A percentile compares a stretch with the other conserved stretches of the same genome.
These are phyloP conservation scores for Ichneumoninae sp. DNA, from an alignment of 2,888 invertebrate genomes.

Conservation along the genomic window DNA sequence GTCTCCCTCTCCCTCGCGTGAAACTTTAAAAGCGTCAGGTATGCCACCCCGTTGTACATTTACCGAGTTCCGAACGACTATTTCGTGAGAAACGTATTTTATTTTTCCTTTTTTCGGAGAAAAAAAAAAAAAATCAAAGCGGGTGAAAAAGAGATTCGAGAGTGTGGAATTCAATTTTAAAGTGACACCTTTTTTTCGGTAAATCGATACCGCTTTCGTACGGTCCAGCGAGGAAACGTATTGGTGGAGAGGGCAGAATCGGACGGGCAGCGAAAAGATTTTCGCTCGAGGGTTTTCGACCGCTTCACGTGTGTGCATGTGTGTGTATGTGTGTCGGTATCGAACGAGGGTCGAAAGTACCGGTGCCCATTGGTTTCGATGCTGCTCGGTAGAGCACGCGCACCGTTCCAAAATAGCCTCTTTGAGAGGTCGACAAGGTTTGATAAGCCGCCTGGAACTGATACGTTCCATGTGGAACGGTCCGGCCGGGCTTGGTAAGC, in stretches of 20 bases:
- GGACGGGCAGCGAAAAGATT: slow-evolving; percentile 45
- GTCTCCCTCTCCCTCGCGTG: slow-evolving; percentile 5
- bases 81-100: slow-evolving; percentile 22
- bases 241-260: neutral
- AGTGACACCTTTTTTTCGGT: slow-evolving; percentile 1
- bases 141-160: neutral
- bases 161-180: neutral
- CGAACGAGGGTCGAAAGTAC: slow-evolving; percentile 39
- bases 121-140: neutral
- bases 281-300: slow-evolving; percentile 39
- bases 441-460: slow-evolving; percentile 69
- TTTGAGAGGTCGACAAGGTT: slow-evolving; percentile 66
- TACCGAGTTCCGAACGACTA: neutral
- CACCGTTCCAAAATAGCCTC: slow-evolving; percentile 66
- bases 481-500: slow-evolving; percentile 37
- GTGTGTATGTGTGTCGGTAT: slow-evolving; percentile 16
- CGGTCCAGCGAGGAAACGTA: slow-evolving; percentile 39
- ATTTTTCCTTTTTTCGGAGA: neutral
- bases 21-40: slow-evolving; percentile 34
- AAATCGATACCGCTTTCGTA: slow-evolving; percentile 35
- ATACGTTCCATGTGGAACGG: slow-evolving; percentile 63
- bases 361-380: slow-evolving; percentile 31
- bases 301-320: no score
- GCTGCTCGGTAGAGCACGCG: slow-evolving; percentile 50
- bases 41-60: neutral